Evolutionary conservation across 2,888 invertebrate species (phyloP), one percentile per base, ranked within the genome.

Genomic region (Mesorhabditis spiculigera): DNA sequence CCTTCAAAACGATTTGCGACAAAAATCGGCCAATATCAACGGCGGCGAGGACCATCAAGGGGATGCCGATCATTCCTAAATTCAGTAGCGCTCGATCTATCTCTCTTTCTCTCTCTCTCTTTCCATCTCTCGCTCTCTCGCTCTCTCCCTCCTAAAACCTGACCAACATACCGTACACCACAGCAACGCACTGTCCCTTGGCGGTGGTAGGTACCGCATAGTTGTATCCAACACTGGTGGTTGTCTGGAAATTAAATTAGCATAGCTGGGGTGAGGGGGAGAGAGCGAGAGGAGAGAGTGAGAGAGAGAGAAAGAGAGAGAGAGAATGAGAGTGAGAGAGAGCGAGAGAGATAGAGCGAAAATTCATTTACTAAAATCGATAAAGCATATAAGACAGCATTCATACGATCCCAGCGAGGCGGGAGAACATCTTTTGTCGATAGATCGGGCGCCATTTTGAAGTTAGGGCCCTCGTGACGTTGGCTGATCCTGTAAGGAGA

Each of bases 21-120:
- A 85, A 68, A 68, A 85, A 85, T 44, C 84, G 76, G 43, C 85
- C 85, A 45, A 86, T 82, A 73, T 85, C 85, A 5, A 85, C 84
- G 4, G 85, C 85, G 5, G 84, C 83, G 41, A 85, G 70, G 10
- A 85, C 79, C 82, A 84, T 86, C 68, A 85, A 65, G 16, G 85
- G 84, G 67, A 85, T 83, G n/a, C 83, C 77, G 28, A 78, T 58
- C 13, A 77, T 69, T n/a, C 64, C 64, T 16, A 10, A 28, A 65
- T 82, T 13, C n/a, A n/a, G n/a, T n/a, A n/a, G n/a, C n/a, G n/a
- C n/a, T n/a, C n/a, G n/a, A n/a, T n/a, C n/a, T n/a, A n/a, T n/a
- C n/a, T n/a, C n/a, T n/a, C n/a, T n/a, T n/a, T n/a, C n/a, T n/a
- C n/a, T n/a, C n/a, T n/a, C n/a, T n/a, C n/a, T n/a, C n/a, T n/a